phyloP scores from a whole-genome alignment of 2,113 vertebrate species.

The Epinephelus moara region DNA sequence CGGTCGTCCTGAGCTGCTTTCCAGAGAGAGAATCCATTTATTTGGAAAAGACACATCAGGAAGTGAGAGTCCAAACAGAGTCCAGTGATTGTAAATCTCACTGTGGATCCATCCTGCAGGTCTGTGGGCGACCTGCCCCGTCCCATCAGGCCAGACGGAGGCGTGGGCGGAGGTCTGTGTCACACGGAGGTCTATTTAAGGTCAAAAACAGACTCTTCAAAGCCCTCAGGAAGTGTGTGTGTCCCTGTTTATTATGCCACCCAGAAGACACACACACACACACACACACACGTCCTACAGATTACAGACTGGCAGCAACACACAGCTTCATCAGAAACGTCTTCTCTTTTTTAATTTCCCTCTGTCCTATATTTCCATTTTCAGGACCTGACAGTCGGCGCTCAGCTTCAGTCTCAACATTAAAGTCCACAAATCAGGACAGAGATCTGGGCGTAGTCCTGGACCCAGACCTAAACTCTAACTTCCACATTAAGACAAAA shows the following conservation, averaged over 20 bases:
- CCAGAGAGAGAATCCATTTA: slow-evolving; percentile 71
- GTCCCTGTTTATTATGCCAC: slow-evolving; percentile 65
- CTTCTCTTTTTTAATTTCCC: too few species aligned
- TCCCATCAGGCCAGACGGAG: too few species aligned
- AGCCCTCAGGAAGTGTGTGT: slow-evolving; percentile 35
- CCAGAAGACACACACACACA: slow-evolving; percentile 52
- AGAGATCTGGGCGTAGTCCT: too few species aligned
- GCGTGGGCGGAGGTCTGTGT: slow-evolving; percentile 20
- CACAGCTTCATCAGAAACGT: not conserved
- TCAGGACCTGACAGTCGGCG: too few species aligned
- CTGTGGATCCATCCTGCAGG: too few species aligned
- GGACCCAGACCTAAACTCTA: too few species aligned
- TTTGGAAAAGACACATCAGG: slow-evolving; percentile 82
- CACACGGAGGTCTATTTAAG: slow-evolving; percentile 31
- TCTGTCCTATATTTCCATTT: too few species aligned
- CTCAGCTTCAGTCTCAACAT: too few species aligned
- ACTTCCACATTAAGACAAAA: too few species aligned
- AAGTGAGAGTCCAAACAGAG: slow-evolving; percentile 82
- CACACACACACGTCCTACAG: not conserved
- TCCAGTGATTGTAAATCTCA: slow-evolving; percentile 14
- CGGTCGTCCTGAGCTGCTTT: slow-evolving; percentile 58
- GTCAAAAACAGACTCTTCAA: slow-evolving; percentile 49
- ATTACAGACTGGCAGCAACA: too few species aligned
- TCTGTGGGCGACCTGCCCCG: too few species aligned
- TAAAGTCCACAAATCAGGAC: too few species aligned